phyloP scores from a whole-genome alignment of 2,888 invertebrate genomes.

The Eueremaeus valkanovi region DNA sequence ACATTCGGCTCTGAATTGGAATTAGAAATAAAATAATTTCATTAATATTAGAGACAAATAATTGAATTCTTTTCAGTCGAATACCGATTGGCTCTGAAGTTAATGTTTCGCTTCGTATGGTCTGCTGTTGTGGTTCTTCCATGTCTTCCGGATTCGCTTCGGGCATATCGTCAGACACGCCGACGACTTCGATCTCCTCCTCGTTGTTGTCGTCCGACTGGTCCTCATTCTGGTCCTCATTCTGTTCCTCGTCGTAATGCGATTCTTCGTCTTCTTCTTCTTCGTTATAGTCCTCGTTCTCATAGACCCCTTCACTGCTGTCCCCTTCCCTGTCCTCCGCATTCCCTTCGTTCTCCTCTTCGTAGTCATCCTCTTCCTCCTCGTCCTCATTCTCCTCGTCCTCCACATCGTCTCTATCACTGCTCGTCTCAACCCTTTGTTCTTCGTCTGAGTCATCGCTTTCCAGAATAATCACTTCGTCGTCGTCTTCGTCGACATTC shows the following conservation, averaged over 20 bases:
- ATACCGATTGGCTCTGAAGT: not conserved
- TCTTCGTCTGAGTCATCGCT: slow-evolving; percentile 9
- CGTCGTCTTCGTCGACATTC: slow-evolving; percentile 1
- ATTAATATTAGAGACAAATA: not conserved
- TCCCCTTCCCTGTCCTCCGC: not conserved
- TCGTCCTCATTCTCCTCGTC: slow-evolving; percentile 8
- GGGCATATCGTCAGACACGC: not conserved
- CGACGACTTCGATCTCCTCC: not conserved
- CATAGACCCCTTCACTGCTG: not conserved
- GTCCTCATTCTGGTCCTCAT: too few relatives aligned
- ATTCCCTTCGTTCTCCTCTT: not conserved
- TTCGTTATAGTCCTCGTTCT: not conserved
- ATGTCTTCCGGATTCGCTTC: not conserved
- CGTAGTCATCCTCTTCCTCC: not conserved
- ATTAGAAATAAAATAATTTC: not conserved
- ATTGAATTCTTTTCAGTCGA: not conserved
- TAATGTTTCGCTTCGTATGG: not conserved
- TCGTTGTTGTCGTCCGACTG: not conserved
- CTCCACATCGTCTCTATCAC: not conserved
- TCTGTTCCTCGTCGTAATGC: not conserved
- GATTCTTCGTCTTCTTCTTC: not conserved
- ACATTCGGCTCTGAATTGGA: not conserved
- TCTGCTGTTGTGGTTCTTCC: not conserved
- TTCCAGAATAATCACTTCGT: slow-evolving; percentile 11
- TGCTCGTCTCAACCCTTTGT: not conserved